Evolutionary conservation across 1,140 invertebrate genomes (phyloP), one percentile per base, ranked within the genome.

Genomic region (Psilanteris sp.): DNA sequence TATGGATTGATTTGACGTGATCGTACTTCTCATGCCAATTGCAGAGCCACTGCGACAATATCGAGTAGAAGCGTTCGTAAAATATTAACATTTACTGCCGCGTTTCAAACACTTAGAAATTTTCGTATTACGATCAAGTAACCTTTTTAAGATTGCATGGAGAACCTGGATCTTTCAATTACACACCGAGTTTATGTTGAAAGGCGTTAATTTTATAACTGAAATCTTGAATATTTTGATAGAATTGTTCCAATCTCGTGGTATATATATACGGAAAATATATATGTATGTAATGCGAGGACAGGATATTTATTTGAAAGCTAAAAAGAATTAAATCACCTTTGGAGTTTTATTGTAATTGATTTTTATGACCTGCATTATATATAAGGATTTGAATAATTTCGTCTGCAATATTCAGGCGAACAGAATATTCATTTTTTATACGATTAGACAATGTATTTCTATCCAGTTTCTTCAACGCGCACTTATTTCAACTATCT

Each of bases 21-120:
- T 15, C 20, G 44, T 37, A 36, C 9, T 41, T 39, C 31, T 62
- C 14, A 34, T 43, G 15, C 27, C 62, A 9, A 36, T 32, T 29
- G n/a, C 44, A 44, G 20, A 29, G 37, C 20, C 32, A 26, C 29
- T 41, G 59, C 68, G 68, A 57, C 68, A 50, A 50, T 72, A 50
- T 37, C 22, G 31, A 32, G 11, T 27, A 46, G 67, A 46, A 44
- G 29, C 24, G 22, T 48, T 52, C 41, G 67, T 54, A 27, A 52
- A 22, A 37, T 9, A 34, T 71, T 15, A 62, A 62, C 37, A 32
- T 62, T 61, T 71, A 71, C 67, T 54, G 46, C 54, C 46, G 44
- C 24, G 55, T 52, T 46, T 27, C 55, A 32, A 54, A 55, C 39
- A 57, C 43, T 43, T 41, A 43, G 44, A 7, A 43, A 46, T 1